A percentile compares a stretch with the other conserved stretches of the same genome.
Evolutionary conservation across 2,113 vertebrate species (phyloP).

Genomic region (Setophaga coronata): DNA sequence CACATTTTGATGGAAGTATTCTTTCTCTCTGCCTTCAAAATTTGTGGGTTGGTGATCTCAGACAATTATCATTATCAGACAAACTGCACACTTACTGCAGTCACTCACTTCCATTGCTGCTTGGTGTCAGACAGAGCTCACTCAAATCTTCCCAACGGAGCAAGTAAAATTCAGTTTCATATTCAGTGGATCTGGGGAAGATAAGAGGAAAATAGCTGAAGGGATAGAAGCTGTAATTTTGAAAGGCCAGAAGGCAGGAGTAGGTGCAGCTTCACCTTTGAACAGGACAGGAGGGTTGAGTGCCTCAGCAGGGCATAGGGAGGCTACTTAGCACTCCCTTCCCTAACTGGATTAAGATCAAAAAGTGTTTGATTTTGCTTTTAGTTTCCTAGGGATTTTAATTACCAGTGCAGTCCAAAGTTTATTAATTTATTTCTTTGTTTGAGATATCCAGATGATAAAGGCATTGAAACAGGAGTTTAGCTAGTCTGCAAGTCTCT

Average conservation of each 20-base stretch:
- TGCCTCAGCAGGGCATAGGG: no score
- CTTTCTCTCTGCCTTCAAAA: not conserved
- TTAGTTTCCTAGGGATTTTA: not conserved
- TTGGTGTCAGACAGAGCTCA: not conserved
- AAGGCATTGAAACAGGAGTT: not conserved
- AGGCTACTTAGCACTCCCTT: not conserved
- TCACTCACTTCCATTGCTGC: not conserved
- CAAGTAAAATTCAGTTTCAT: not conserved
- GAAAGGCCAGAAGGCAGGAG: not conserved
- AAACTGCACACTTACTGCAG: not conserved
- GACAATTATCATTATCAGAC: not conserved
- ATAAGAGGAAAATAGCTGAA: not conserved
- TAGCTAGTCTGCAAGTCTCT: not conserved
- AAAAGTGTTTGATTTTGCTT: not conserved
- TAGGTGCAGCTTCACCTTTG: not conserved
- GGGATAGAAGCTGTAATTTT: not conserved
- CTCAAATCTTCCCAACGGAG: not conserved
- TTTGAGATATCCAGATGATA: not conserved
- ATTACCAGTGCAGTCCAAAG: not conserved
- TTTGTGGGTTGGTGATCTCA: fast-evolving
- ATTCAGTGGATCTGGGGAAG: not conserved
- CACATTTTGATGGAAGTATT: not conserved
- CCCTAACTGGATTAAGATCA: not conserved
- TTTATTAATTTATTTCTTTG: not conserved
- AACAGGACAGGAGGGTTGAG: not conserved